Evolutionary conservation across 2,797 vertebrate species (phyloP).

Genomic region (Parauchenoglanis ngamensis): DNA sequence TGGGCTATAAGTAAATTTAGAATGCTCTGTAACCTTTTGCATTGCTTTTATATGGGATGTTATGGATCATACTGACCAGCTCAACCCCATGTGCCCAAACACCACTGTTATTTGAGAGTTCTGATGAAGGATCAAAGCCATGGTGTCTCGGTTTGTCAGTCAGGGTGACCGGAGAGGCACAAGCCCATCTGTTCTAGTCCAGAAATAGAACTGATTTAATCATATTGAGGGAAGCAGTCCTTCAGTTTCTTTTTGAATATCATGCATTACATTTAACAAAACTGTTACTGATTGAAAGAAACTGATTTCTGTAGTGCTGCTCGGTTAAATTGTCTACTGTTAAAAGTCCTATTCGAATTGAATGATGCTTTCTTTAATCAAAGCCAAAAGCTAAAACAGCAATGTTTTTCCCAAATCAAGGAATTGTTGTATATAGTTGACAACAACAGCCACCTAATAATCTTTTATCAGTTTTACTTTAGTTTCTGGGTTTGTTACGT

Average conservation of each 20-base stretch:
- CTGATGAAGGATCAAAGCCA: slow-evolving; percentile 53
- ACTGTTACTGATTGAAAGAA: no score
- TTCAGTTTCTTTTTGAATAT: slow-evolving; percentile 70
- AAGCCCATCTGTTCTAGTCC: slow-evolving; percentile 66
- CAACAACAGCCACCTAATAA: not conserved
- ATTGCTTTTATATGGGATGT: slow-evolving; percentile 31
- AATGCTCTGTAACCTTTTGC: not conserved
- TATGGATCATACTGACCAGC: slow-evolving; percentile 19
- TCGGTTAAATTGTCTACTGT: not conserved
- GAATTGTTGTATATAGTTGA: not conserved
- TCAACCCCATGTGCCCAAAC: slow-evolving; percentile 10
- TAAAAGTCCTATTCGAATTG: not conserved
- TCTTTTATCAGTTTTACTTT: not conserved
- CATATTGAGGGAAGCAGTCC: slow-evolving; percentile 57
- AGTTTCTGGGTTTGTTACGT: not conserved
- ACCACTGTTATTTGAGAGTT: slow-evolving; percentile 21
- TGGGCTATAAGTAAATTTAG: not conserved
- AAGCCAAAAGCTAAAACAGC: not conserved
- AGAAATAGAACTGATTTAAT: slow-evolving; percentile 50
- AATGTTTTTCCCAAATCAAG: not conserved
- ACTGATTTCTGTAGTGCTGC: not conserved
- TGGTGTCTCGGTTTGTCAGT: slow-evolving; percentile 38
- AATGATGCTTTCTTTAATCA: not conserved
- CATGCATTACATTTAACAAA: slow-evolving; percentile 56
- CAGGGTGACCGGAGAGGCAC: slow-evolving; percentile 63